A percentile compares a stretch with the other conserved stretches of the same genome.
Conservation (phyloP, 2,888 invertebrate genomes). For the Mongoloraphidia duomilia region DNA sequence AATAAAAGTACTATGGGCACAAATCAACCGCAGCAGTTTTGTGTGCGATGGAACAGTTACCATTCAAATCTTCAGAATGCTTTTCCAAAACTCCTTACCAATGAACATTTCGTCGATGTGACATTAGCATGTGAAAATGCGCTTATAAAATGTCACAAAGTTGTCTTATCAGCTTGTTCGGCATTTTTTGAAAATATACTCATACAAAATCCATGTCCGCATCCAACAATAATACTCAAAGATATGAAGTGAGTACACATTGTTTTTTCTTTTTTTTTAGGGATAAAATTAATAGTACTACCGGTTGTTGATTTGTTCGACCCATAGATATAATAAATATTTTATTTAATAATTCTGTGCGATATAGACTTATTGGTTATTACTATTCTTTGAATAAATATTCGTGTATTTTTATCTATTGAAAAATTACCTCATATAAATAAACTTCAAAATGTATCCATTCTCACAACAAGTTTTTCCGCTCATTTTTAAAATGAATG, state of each 20-base stretch:
- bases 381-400: too few relatives aligned
- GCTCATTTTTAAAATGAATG: too few relatives aligned
- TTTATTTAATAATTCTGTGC: too few relatives aligned
- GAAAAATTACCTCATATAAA: too few relatives aligned
- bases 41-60: constrained; percentile 71
- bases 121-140: constrained; percentile 78
- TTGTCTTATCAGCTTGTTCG: constrained; percentile 73
- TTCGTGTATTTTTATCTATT: too few relatives aligned
- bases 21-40: constrained; percentile 47
- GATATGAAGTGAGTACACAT: constrained; percentile 50
- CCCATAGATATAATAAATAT: not conserved
- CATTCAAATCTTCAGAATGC: constrained; percentile 65
- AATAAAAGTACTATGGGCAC: constrained; percentile 14
- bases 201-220: constrained; percentile 72
- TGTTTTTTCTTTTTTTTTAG: not conserved
- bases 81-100: constrained; percentile 57
- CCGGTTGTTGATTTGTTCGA: too few relatives aligned
- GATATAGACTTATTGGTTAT: too few relatives aligned
- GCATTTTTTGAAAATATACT: constrained; percentile 68
- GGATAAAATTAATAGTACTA: too few relatives aligned
- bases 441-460: too few relatives aligned
- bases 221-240: constrained; percentile 71
- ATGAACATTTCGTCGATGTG: constrained; percentile 78
- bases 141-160: constrained; percentile 74
- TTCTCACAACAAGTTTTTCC: too few relatives aligned